Evolutionary conservation across 2,113 vertebrate genomes (phyloP), one percentile per base, ranked within the genome.

Genomic region (Cephalopterus ornatus): DNA sequence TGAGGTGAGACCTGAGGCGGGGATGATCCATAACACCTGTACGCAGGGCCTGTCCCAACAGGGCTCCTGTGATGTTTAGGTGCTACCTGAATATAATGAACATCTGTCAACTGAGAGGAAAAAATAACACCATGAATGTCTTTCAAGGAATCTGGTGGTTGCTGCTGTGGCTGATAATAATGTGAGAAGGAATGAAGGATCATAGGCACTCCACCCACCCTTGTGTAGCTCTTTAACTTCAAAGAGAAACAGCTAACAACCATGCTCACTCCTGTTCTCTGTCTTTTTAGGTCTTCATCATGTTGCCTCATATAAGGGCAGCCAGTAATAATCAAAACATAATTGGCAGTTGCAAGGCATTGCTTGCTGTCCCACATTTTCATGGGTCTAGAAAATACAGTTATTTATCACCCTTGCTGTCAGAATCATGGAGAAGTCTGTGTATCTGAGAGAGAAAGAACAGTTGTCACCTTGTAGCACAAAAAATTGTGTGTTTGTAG

Each of bases 71-170:
- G 62, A 47, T 23, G 30, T 63, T 55, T 37, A 52, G 32, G 63
- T 81, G 59, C 65, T 41, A 32, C 26, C 47, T 68, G 63, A 74
- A 47, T 41, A 33, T 23, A 75, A 65, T 8, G 52, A 75, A 46
- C 52, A 52, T 55, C 52, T 85, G 70, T 35, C 56, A 71, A 19
- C 47, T 74, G 32, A 62, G 50, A 88, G 58, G 52, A 79, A 53
- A 21, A 70, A 88, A n/a, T 19, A 35, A 52, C 19, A 68, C 41
- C 32, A 35, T 0, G 0, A 32, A 24, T 19, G n/a, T 20, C 41
- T 65, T 61, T 35, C 35, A 83, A 52, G 63, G 46, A 65, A 83
- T 47, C 53, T 67, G 33, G 8, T 73, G 67, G 3, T 50, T 85
- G 44, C 61, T 88, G 62, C 79, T 68, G 71, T 52, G 49, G 53